Evolutionary conservation across 1,140 invertebrate species (phyloP), one percentile per base, ranked within the genome.

Genomic region (Myzus persicae): DNA sequence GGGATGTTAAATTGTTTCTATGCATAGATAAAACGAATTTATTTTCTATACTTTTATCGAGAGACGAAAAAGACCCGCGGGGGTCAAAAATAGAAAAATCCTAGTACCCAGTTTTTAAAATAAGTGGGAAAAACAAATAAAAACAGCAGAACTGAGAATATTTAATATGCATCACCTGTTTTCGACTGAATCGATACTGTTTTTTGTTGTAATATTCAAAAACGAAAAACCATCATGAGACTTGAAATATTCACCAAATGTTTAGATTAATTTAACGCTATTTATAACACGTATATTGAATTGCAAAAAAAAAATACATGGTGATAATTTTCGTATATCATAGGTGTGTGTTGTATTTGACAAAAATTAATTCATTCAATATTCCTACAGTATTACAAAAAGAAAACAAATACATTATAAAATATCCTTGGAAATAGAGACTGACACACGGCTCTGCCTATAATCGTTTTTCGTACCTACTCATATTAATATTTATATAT

Each of bases 321-420:
- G 20, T 54, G 9, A 54, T 26, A 54, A 54, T 26, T 26, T 26
- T 31, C 26, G 1, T 31, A 31, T 59, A 59, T 31, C 31, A 31
- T 54, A 26, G 14, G 9, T 46, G 14, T 59, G 54, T 20, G 26
- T n/a, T 67, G 9, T 67, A 14, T 14, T 67, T n/a, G 31, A 67
- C 14, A 67, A 67, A 14, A 26, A 67, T 67, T 14, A n/a, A 4
- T 67, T 67, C 31, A 67, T 67, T 9, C 14, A 14, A 46, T 46
- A 46, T 46, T 46, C 11, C 3, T 67, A 14, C 4, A 31, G 59
- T 18, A n/a, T n/a, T n/a, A n/a, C 31, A n/a, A n/a, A 67, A n/a
- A 67, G 31, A 67, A 67, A n/a, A n/a, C 54, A 67, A 67, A 67
- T 67, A 67, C n/a, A n/a, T 67, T 67, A n/a, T n/a, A 67, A 67